These are phyloP conservation scores for Phoxinus phoxinus DNA, from an alignment of 2,113 vertebrate species.

Conservation along the genomic window DNA sequence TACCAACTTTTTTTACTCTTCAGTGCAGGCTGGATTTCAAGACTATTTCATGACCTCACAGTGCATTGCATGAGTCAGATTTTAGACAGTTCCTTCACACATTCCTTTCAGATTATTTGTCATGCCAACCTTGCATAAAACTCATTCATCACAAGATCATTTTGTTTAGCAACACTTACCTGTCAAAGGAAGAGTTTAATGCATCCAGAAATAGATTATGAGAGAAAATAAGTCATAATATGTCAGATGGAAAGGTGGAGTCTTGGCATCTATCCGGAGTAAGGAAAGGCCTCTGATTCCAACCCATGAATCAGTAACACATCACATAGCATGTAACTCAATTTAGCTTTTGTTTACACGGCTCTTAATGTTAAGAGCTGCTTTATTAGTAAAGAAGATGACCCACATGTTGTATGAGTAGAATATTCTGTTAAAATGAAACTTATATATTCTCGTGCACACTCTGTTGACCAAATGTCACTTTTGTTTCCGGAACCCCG, in stretches of 20 bases:
- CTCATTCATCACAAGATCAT: slow-evolving; percentile 13
- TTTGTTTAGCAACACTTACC: background rate
- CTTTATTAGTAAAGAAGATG: background rate
- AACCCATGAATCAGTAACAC: background rate
- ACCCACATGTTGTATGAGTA: background rate
- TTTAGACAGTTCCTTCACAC: background rate
- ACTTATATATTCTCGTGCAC: background rate
- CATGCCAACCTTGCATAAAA: slow-evolving; percentile 2
- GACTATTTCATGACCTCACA: background rate
- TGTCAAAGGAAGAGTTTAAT: background rate
- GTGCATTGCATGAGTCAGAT: background rate
- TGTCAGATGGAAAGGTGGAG: background rate
- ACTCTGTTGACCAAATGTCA: slow-evolving; percentile 41
- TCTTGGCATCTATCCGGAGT: background rate
- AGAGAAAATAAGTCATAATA: background rate
- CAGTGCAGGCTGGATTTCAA: background rate
- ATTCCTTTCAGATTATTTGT: slow-evolving; percentile 31
- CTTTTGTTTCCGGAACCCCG: slow-evolving; percentile 17
- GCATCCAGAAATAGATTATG: slow-evolving; percentile 12
- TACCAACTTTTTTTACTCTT: background rate
- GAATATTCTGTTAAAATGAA: background rate
- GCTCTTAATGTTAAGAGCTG: background rate
- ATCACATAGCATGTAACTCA: slow-evolving; percentile 34
- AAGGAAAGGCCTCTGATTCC: slow-evolving; percentile 9
- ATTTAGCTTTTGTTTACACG: background rate